These are phyloP conservation scores for Lapara coniferarum DNA, from an alignment of 2,888 invertebrate species.

Conservation along the genomic window DNA sequence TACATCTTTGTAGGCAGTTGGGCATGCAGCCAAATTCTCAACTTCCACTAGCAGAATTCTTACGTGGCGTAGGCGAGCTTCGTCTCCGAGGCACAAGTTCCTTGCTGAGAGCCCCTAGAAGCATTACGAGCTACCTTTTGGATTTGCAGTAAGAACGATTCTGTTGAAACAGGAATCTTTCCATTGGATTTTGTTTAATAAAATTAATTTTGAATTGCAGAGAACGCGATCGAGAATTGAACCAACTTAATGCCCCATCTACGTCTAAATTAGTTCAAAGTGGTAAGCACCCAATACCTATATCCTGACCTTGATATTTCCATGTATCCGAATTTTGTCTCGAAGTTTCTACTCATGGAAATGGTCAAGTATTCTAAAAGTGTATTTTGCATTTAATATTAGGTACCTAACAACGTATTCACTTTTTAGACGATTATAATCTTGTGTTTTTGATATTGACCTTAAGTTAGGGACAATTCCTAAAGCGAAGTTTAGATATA, in stretches of 20 bases:
- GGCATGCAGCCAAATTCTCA: conserved; percentile 62
- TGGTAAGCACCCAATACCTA: conserved; percentile 17
- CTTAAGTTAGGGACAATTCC: too few species aligned
- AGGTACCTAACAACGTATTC: too few species aligned
- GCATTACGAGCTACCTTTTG: conserved; percentile 57
- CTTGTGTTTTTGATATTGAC: too few species aligned
- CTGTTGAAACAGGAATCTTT: not conserved
- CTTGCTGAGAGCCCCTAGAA: conserved; percentile 83
- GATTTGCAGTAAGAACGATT: conserved; percentile 60
- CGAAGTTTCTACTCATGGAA: too few species aligned
- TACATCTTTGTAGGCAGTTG: conserved; percentile 53
- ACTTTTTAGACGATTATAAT: too few species aligned
- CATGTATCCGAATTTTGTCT: too few species aligned
- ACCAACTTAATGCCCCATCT: conserved; percentile 31
- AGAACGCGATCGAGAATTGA: conserved; percentile 44
- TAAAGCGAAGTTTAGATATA: too few species aligned
- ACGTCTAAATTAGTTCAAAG: conserved; percentile 38
- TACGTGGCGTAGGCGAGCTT: conserved; percentile 86
- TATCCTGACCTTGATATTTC: too few species aligned
- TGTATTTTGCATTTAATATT: too few species aligned
- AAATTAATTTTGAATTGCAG: conserved; percentile 37
- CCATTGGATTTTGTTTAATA: not conserved
- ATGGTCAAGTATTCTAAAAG: too few species aligned
- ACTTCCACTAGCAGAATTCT: conserved; percentile 74
- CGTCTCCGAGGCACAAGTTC: conserved; percentile 87